These are phyloP conservation scores for Heliconius erato DNA, from an alignment of 2,888 invertebrate genomes.

Conservation along the genomic window DNA sequence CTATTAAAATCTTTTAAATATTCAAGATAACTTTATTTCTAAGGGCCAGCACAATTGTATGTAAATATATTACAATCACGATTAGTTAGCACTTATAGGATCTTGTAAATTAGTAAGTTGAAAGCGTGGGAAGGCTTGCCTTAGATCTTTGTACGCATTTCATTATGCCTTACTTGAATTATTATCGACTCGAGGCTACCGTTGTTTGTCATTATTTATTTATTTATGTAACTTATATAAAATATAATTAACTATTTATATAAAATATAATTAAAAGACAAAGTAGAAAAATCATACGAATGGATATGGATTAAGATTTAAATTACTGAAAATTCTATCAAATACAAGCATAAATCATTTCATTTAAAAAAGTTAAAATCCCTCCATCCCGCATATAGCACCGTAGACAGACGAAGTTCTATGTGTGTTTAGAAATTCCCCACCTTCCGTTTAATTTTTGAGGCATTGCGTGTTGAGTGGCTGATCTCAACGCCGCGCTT, in stretches of 20 bases:
- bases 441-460: too few relatives aligned
- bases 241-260: not conserved
- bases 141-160: conserved; percentile 40
- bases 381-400: too few relatives aligned
- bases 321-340: not conserved
- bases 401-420: not conserved
- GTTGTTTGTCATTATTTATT: not conserved
- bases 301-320: not conserved
- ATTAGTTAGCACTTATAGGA: conserved; percentile 25
- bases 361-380: too few relatives aligned
- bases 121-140: conserved; percentile 55
- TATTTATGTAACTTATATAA: not conserved
- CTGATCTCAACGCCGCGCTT: too few relatives aligned
- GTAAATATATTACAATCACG: conserved; percentile 23
- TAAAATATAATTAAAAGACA: not conserved
- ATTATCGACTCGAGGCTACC: conserved; percentile 26
- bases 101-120: conserved; percentile 39
- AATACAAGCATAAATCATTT: too few relatives aligned
- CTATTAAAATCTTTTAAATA: not conserved
- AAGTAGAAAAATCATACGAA: not conserved
- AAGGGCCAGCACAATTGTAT: conserved; percentile 7
- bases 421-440: too few relatives aligned
- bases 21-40: not conserved
- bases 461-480: too few relatives aligned
- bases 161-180: conserved; percentile 29